Evolutionary conservation across 2,888 invertebrate genomes (phyloP).

Genomic region (Phaonia tiefii): DNA sequence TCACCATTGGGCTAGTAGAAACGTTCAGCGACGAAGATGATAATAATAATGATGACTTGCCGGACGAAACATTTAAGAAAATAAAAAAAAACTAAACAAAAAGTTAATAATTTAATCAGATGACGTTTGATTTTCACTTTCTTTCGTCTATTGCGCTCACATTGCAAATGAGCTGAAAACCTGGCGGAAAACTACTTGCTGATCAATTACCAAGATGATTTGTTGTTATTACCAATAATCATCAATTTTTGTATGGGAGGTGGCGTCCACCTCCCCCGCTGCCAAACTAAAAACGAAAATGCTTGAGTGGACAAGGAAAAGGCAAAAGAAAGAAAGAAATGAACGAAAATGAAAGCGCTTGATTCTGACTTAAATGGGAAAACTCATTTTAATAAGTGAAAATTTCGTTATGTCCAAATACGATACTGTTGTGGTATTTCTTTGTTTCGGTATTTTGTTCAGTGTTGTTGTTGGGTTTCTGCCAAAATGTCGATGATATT

Average conservation of each 20-base stretch:
- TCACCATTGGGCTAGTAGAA: not conserved
- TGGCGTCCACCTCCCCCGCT: too few relatives aligned
- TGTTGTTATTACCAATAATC: slow-evolving; percentile 31
- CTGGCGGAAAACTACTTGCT: not conserved
- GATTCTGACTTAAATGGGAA: slow-evolving; percentile 65
- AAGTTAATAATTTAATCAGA: slow-evolving; percentile 26
- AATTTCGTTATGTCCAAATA: slow-evolving; percentile 66
- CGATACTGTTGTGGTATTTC: slow-evolving; percentile 7
- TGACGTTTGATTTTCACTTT: slow-evolving; percentile 9
- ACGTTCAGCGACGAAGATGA: too few relatives aligned
- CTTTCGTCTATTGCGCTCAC: not conserved
- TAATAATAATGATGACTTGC: too few relatives aligned
- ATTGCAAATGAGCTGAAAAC: slow-evolving; percentile 21
- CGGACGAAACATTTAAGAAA: not conserved
- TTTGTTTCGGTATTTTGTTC: not conserved
- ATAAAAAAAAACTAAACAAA: not conserved
- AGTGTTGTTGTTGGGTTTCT: slow-evolving; percentile 31
- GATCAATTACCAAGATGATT: slow-evolving; percentile 10
- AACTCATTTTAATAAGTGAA: slow-evolving; percentile 70
- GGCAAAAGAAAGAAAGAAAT: not conserved
- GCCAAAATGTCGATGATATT: slow-evolving; percentile 52
- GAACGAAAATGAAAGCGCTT: slow-evolving; percentile 23
- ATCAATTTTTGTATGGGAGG: slow-evolving; percentile 23
- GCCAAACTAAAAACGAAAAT: not conserved
- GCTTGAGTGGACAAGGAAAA: not conserved